A percentile compares a stretch with the other conserved stretches of the same genome.
Conservation (phyloP, 92 coral and sea anemone genomes). For the Montipora capitata region DNA sequence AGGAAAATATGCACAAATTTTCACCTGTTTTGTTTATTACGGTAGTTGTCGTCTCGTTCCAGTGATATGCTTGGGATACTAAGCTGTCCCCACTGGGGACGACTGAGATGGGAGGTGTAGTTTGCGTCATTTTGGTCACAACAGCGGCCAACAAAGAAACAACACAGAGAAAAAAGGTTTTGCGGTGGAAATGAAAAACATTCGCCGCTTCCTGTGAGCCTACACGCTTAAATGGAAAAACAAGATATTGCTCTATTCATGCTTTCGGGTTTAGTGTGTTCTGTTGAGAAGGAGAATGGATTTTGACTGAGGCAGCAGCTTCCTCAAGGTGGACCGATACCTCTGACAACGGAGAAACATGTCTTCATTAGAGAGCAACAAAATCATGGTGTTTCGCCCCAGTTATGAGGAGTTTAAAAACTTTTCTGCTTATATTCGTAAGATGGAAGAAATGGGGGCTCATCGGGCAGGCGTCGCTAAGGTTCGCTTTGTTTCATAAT, state of each 20-base stretch:
- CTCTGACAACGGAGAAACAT: constrained; percentile 25
- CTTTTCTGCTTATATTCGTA: constrained; percentile 90
- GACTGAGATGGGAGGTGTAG: constrained; percentile 52
- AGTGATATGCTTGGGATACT: neutral
- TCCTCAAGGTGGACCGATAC: neutral
- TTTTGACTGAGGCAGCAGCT: neutral
- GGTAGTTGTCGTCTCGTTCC: constrained; percentile 4
- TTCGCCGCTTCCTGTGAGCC: neutral
- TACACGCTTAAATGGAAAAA: constrained; percentile 25
- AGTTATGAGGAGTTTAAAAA: constrained; percentile 91
- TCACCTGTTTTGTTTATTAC: no score
- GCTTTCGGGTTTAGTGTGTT: constrained; percentile 6
- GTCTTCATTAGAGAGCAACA: constrained; percentile 82
- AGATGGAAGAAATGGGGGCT: constrained; percentile 97
- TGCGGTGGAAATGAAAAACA: constrained; percentile 20
- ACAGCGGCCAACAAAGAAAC: constrained; percentile 68
- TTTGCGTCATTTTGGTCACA: constrained; percentile 53
- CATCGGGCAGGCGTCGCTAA: constrained; percentile 96
- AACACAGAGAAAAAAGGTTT: constrained; percentile 21
- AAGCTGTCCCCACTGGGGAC: constrained; percentile 26
- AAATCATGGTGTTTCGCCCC: constrained; percentile 98
- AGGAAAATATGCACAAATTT: no score
- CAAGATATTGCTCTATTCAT: constrained; percentile 15
- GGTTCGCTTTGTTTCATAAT: constrained; percentile 59
- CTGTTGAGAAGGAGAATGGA: neutral